Evolutionary conservation across 2,888 invertebrate genomes (phyloP), one percentile per base, ranked within the genome.

Genomic region (Apamea anceps): DNA sequence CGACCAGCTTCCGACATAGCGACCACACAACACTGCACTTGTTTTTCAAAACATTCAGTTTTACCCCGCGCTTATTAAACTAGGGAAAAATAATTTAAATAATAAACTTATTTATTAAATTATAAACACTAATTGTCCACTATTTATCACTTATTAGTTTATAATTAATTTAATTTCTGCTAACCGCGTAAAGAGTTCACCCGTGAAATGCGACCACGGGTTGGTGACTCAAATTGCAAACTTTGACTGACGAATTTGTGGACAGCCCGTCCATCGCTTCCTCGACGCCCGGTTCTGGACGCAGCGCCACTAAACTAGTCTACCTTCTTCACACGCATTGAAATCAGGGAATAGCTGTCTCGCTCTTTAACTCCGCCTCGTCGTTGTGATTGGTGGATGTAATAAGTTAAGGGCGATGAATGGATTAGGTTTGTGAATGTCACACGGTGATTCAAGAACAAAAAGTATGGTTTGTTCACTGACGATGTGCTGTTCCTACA

Each of bases 1-100:
- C 96, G 92, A 87, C 93, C 93, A 0, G 91, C 90, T 81, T 93
- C 93, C 77, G 93, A 93, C 94, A 93, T 93, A 78, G 68, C 80
- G 84, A 88, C 85, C 81, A 73, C 84, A 86, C 75, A 51, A 80
- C 90, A 89, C 89, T 80, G n/a, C 87, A 85, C 90, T 75, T 60
- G 3, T 28, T 57, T 32, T n/a, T 75, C 63, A 83, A 75, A 73
- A 75, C 83, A 83, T 80, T 67, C 18, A 79, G 15, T 70, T 75
- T 65, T 25, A 60, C 15, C 45, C 1, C 15, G 75, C 70, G 28
- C 28, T 45, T n/a, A 0, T 8, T 18, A 79, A 78, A 67, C n/a
- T 32, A 68, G 45, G n/a, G 0, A 48, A 78, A 60, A 79, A 76
- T 32, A 25, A 51, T n/a, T 15, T 12, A 71, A 81, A 57, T 48